phyloP scores from a whole-genome alignment of 23 tunicate species.

The Diplosoma virens region DNA sequence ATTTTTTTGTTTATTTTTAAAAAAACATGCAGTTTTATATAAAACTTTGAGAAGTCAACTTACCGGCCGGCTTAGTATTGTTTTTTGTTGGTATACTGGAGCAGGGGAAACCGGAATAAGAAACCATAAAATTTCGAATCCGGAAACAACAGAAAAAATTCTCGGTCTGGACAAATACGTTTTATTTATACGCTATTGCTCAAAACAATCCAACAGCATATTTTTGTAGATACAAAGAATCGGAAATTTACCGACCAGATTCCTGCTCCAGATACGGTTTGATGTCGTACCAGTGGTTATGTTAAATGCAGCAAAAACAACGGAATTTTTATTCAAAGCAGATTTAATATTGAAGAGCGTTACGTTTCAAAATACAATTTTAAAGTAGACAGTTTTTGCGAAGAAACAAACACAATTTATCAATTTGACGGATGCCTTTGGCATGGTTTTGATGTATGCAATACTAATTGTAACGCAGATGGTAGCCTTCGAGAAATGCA shows the following conservation, averaged over 20 bases:
- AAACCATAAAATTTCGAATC: neutral
- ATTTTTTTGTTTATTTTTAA: neutral
- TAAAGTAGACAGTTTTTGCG: neutral
- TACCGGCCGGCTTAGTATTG: neutral
- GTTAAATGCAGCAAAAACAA: neutral
- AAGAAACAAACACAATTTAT: neutral
- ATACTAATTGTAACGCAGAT: neutral
- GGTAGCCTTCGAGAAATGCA: neutral
- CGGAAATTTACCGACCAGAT: neutral
- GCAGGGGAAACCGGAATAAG: neutral
- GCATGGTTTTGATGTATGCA: neutral
- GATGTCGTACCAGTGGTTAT: neutral
- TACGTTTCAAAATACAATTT: neutral
- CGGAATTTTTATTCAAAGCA: neutral
- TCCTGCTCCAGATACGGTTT: neutral
- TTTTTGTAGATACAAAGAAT: neutral
- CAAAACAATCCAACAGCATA: neutral
- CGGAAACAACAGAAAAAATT: neutral
- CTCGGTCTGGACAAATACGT: neutral
- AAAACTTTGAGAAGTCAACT: neutral
- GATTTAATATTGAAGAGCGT: neutral
- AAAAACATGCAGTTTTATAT: neutral
- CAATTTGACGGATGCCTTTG: neutral
- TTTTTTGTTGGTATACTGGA: neutral
- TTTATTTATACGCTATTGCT: neutral